phyloP scores from a whole-genome alignment of 2,113 vertebrate genomes.

The Microcebus lehilahytsara region DNA sequence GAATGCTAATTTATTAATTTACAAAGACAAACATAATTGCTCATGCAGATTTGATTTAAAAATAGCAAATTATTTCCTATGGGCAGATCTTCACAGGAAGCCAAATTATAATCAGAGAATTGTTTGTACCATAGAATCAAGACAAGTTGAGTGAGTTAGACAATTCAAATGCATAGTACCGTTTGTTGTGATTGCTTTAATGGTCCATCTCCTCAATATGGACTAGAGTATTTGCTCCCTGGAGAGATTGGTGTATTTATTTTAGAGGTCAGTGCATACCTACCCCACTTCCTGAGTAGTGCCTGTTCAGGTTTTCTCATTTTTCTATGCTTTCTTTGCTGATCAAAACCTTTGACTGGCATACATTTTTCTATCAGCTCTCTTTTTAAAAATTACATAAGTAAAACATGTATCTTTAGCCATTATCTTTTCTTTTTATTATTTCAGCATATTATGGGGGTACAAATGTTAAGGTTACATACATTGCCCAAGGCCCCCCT shows the following conservation, averaged over 20 bases:
- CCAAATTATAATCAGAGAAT: slow-evolving; percentile 39
- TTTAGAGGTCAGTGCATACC: not conserved
- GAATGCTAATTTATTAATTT: slow-evolving; percentile 62
- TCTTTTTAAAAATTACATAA: slow-evolving; percentile 23
- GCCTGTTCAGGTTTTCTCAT: slow-evolving; percentile 13
- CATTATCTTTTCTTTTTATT: not conserved
- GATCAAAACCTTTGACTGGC: slow-evolving; percentile 21
- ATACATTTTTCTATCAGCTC: not conserved
- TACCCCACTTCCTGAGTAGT: not conserved
- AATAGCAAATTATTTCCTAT: slow-evolving; percentile 9
- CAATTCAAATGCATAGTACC: slow-evolving; percentile 32
- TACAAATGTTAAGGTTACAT: no score
- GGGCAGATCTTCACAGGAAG: not conserved
- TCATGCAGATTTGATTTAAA: slow-evolving; percentile 40
- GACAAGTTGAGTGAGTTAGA: slow-evolving; percentile 8
- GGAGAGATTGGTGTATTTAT: not conserved
- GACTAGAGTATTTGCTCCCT: not conserved
- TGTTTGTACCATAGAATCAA: slow-evolving; percentile 42
- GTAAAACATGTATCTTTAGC: slow-evolving; percentile 37
- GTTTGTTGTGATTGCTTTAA: not conserved
- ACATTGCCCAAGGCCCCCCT: no score
- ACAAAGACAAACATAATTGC: slow-evolving; percentile 45
- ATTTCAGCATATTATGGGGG: no score
- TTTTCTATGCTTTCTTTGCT: not conserved
- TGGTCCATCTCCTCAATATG: not conserved